Percentiles rank a stretch among this genome's conserved stretches.
phyloP scores from a whole-genome alignment of 1,140 invertebrate genomes.

The Teleogryllus occipitalis region DNA sequence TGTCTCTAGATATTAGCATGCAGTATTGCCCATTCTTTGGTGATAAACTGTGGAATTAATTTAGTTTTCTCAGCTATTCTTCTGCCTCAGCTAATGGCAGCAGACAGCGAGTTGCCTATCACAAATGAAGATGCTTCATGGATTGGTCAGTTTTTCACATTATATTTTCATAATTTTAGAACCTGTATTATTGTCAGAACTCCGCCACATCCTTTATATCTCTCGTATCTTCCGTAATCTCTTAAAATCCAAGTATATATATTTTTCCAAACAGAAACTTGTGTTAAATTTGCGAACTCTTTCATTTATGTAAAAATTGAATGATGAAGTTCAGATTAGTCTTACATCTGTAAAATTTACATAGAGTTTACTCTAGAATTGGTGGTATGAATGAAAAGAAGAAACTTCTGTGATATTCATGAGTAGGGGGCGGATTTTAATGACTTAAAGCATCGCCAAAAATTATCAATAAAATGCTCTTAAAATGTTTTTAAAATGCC shows the following conservation, averaged over 20 bases:
- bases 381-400: no score
- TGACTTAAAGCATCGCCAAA: no score
- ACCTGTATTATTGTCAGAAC: not conserved
- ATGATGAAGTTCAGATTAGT: no score
- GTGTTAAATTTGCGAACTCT: not conserved
- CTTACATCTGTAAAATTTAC: no score
- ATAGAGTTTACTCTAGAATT: no score
- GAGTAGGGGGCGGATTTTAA: no score
- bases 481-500: no score
- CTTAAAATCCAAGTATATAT: not conserved
- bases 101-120: not conserved
- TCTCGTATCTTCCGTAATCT: not conserved
- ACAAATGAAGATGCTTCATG: not conserved
- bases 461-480: no score
- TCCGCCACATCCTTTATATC: not conserved
- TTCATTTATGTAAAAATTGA: not conserved
- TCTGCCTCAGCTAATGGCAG: not conserved
- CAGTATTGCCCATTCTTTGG: not conserved
- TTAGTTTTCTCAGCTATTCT: not conserved
- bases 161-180: not conserved
- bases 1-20: not conserved
- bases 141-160: not conserved
- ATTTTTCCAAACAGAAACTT: not conserved
- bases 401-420: no score
- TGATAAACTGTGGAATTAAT: not conserved